Conservation (phyloP, 2,888 invertebrate species). For the Cephus pulcher region DNA sequence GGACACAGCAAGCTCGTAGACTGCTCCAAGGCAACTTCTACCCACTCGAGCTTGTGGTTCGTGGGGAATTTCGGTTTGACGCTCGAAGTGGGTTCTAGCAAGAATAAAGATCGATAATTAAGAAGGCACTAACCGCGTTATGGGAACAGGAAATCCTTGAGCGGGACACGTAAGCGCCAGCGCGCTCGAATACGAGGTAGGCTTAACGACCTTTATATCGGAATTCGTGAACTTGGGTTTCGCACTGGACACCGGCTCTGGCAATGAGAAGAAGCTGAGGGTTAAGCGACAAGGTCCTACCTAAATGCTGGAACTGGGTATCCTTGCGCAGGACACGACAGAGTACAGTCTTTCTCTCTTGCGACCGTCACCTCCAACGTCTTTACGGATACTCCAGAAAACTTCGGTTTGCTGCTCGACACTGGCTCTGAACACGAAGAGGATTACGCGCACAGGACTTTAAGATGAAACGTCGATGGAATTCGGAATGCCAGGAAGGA, state of each 20-base stretch:
- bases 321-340: constrained; percentile 71
- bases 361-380: constrained; percentile 54
- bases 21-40: constrained; percentile 44
- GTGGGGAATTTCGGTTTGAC: constrained; percentile 58
- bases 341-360: constrained; percentile 65
- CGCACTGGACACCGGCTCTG: constrained; percentile 79
- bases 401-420: constrained; percentile 78
- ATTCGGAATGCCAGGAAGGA: constrained; percentile 2
- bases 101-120: constrained; percentile 12
- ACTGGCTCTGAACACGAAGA: constrained; percentile 73
- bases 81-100: constrained; percentile 58
- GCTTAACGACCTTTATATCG: constrained; percentile 65
- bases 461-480: neutral
- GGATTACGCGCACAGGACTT: neutral
- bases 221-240: constrained; percentile 75
- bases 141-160: constrained; percentile 70
- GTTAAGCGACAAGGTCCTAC: constrained; percentile 55
- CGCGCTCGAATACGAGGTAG: constrained; percentile 56
- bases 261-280: constrained; percentile 26
- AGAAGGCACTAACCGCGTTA: constrained; percentile 56
- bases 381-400: constrained; percentile 55
- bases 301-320: constrained; percentile 71
- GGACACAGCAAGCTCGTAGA: constrained; percentile 74
- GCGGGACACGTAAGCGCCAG: constrained; percentile 68
- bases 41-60: constrained; percentile 61